A percentile compares a stretch with the other conserved stretches of the same genome.
phyloP scores from a whole-genome alignment of 1,140 invertebrate species.

The Ectropis grisescens region DNA sequence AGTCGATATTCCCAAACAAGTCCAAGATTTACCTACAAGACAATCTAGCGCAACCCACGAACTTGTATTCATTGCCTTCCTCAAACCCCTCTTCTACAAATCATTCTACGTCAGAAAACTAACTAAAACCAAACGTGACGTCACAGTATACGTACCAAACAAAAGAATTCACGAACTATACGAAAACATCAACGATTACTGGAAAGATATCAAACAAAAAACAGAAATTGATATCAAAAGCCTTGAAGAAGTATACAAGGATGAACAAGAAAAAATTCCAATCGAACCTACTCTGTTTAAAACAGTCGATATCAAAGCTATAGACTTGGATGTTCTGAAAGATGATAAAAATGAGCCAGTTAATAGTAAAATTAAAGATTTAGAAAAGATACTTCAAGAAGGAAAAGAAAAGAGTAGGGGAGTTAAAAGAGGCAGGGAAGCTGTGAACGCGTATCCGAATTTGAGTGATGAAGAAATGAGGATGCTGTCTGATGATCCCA shows the following conservation, averaged over 20 bases:
- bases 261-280: not conserved
- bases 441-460: conserved; percentile 8
- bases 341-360: conserved; percentile 10
- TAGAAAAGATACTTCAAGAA: conserved; percentile 21
- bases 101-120: conserved; percentile 69
- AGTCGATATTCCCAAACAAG: conserved; percentile 71
- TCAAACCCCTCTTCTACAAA: conserved; percentile 76
- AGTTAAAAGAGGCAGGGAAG: conserved; percentile 10
- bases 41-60: conserved; percentile 72
- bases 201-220: conserved; percentile 20
- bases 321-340: conserved; percentile 23
- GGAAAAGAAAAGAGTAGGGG: conserved; percentile 2
- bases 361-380: conserved; percentile 12
- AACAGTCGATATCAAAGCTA: not conserved
- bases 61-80: conserved; percentile 73
- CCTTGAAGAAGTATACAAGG: conserved; percentile 10
- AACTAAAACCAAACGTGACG: conserved; percentile 18
- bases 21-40: conserved; percentile 76
- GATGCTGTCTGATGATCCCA: conserved; percentile 38
- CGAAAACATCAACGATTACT: conserved; percentile 27
- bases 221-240: conserved; percentile 12
- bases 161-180: conserved; percentile 15
- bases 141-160: conserved; percentile 1
- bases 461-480: conserved; percentile 39
- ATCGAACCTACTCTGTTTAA: not conserved